phyloP scores from a whole-genome alignment of 2,113 vertebrate genomes.

The Triplophysa tibetana region DNA sequence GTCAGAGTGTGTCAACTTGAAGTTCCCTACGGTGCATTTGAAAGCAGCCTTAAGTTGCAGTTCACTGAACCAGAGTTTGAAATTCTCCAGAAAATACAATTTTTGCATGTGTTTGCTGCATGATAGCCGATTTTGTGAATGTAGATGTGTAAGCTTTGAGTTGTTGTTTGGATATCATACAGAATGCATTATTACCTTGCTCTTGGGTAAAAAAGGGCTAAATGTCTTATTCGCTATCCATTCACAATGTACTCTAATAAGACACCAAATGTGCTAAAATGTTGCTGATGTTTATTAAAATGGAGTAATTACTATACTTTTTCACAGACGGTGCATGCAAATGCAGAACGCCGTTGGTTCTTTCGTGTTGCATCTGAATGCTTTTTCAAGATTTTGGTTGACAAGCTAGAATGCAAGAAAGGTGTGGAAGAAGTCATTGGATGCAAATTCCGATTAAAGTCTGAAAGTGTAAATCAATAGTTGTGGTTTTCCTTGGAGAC shows the following conservation, averaged over 20 bases:
- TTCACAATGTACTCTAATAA: no score
- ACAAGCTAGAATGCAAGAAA: neutral
- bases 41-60: conserved; percentile 23
- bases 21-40: conserved; percentile 27
- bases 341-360: no score
- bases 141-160: neutral
- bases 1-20: conserved; percentile 12
- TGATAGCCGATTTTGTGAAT: neutral
- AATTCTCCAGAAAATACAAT: conserved; percentile 29
- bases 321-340: no score
- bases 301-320: no score
- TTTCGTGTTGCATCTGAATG: no score
- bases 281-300: no score
- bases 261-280: no score
- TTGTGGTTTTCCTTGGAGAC: conserved; percentile 42
- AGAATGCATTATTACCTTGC: neutral
- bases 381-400: neutral
- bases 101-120: conserved; percentile 20
- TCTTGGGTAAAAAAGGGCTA: no score
- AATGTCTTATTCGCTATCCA: no score
- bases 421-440: conserved; percentile 17
- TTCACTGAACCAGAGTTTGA: conserved; percentile 33
- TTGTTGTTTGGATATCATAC: neutral
- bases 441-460: conserved; percentile 46
- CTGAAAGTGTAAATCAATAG: conserved; percentile 31